A percentile compares a stretch with the other conserved stretches of the same genome.
Evolutionary conservation across 2,797 vertebrate species (phyloP).

Genomic region (Chloroceryle amazona): DNA sequence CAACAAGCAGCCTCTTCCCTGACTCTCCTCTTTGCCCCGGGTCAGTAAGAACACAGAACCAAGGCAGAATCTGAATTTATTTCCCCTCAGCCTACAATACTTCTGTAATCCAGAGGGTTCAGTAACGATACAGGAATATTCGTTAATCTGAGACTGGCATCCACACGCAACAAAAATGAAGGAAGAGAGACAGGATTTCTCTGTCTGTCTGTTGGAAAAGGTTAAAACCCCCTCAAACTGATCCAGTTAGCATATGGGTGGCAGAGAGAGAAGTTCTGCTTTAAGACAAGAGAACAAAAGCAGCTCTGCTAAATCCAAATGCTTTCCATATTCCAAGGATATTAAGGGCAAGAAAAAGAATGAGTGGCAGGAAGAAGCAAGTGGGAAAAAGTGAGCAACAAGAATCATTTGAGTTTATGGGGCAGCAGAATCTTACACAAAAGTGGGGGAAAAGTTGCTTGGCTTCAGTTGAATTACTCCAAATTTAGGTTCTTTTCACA

Average conservation of each 20-base stretch:
- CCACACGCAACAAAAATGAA: neutral
- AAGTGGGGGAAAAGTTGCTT: neutral
- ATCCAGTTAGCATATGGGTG: neutral
- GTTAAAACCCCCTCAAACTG: neutral
- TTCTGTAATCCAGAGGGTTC: neutral
- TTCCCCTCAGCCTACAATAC: neutral
- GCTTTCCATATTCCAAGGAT: conserved; percentile 21
- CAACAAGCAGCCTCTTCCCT: neutral
- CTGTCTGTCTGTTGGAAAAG: neutral
- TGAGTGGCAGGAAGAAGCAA: neutral
- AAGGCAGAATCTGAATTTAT: neutral
- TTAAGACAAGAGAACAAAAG: neutral
- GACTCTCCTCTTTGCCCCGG: neutral
- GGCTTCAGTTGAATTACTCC: neutral
- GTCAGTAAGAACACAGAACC: neutral
- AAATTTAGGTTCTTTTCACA: conserved; percentile 3
- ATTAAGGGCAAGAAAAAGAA: neutral
- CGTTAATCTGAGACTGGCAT: neutral
- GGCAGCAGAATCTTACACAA: neutral
- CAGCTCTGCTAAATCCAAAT: conserved; percentile 17
- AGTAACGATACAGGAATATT: rapidly evolving
- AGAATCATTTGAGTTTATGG: neutral
- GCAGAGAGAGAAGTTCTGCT: neutral
- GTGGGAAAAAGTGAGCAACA: neutral
- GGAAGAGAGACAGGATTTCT: neutral